These are phyloP conservation scores for Lamprotornis superbus DNA, from an alignment of 2,113 vertebrate species.

Conservation along the genomic window DNA sequence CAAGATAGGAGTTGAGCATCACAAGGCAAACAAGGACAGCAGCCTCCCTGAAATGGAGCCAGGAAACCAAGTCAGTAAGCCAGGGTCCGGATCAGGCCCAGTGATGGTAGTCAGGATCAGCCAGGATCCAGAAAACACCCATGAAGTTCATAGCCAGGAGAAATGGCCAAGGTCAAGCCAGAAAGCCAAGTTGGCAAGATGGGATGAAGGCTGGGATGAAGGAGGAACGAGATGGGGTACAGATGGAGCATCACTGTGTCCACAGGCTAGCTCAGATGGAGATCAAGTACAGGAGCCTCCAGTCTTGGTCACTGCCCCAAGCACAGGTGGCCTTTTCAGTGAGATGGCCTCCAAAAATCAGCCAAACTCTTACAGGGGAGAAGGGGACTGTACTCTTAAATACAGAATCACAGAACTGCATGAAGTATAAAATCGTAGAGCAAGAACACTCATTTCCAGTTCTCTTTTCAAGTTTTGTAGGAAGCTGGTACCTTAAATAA, in stretches of 20 bases:
- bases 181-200: background rate
- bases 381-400: background rate
- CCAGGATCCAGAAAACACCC: background rate
- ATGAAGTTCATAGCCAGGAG: background rate
- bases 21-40: background rate
- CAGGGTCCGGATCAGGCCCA: background rate
- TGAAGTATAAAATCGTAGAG: background rate
- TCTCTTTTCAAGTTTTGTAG: background rate
- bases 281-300: fast-evolving
- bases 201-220: background rate
- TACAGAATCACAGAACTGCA: background rate
- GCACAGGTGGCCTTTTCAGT: background rate
- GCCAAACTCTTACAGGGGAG: background rate
- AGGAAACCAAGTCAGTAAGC: background rate
- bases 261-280: fast-evolving
- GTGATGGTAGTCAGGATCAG: background rate
- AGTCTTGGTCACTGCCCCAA: background rate
- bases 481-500: background rate
- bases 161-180: background rate
- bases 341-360: background rate
- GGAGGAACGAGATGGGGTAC: fast-evolving
- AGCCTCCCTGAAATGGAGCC: background rate
- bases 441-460: background rate
- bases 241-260: background rate
- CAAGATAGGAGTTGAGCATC: fast-evolving